A percentile compares a stretch with the other conserved stretches of the same genome.
Evolutionary conservation across 1,140 invertebrate genomes (phyloP).

Genomic region (Cydia strobilella): DNA sequence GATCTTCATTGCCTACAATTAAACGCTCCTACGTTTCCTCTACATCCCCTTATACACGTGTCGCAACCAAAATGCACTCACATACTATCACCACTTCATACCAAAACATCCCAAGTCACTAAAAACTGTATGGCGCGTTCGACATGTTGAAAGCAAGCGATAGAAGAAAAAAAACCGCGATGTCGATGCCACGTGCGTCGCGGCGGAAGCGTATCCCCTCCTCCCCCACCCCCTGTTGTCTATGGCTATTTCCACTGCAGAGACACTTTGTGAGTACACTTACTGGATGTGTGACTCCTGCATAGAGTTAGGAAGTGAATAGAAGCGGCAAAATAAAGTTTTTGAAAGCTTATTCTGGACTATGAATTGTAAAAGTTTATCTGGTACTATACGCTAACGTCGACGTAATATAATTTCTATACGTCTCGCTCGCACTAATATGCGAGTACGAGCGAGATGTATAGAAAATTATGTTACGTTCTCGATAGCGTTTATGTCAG

Average conservation of each 20-base stretch:
- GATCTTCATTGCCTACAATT: not conserved
- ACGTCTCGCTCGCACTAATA: too few species aligned
- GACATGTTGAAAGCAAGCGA: not conserved
- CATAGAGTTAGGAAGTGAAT: constrained; percentile 41
- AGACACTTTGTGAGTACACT: constrained; percentile 62
- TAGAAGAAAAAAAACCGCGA: constrained; percentile 48
- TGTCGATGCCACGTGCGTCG: constrained; percentile 62
- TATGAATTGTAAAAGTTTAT: too few species aligned
- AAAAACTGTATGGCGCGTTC: not conserved
- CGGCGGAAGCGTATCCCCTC: constrained; percentile 59
- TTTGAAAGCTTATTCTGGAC: not conserved
- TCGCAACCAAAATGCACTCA: constrained; percentile 3
- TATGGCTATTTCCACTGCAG: constrained; percentile 64
- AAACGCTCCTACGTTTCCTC: not conserved
- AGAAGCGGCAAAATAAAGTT: not conserved
- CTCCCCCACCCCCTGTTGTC: constrained; percentile 39
- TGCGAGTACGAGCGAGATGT: too few species aligned
- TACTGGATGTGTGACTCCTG: constrained; percentile 48
- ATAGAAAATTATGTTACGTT: too few species aligned
- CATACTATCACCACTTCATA: not conserved
- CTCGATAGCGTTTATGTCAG: too few species aligned
- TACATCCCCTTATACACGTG: constrained; percentile 3
- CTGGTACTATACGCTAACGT: too few species aligned
- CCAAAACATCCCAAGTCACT: not conserved
- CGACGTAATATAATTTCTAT: too few species aligned